These are phyloP conservation scores for Syrphus vitripennis DNA, from an alignment of 2,888 invertebrate genomes.

Conservation along the genomic window DNA sequence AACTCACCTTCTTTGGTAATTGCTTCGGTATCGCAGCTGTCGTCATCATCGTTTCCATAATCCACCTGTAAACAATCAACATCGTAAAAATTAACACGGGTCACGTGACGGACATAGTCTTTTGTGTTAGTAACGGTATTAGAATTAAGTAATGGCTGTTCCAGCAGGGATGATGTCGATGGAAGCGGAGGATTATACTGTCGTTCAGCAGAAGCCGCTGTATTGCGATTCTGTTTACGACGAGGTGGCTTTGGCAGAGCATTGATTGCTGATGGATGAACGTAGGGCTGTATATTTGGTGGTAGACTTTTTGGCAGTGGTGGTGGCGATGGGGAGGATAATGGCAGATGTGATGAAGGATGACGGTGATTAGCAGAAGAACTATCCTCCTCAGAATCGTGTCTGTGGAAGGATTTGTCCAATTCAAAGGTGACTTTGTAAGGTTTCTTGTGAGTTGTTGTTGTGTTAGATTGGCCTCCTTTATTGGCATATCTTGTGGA, in stretches of 20 bases:
- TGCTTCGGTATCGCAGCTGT: slow-evolving; percentile 89
- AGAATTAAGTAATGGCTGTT: slow-evolving; percentile 66
- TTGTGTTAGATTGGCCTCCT: slow-evolving; percentile 5
- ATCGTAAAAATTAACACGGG: slow-evolving; percentile 82
- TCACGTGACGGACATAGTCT: slow-evolving; percentile 81
- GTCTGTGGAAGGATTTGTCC: slow-evolving; percentile 39
- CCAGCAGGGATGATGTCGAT: slow-evolving; percentile 59
- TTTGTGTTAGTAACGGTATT: slow-evolving; percentile 75
- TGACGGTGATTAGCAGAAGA: slow-evolving; percentile 33
- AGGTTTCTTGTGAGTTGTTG: slow-evolving; percentile 36
- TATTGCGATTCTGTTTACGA: slow-evolving; percentile 67
- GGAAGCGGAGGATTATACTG: slow-evolving; percentile 34
- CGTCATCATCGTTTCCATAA: slow-evolving; percentile 83
- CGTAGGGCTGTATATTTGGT: slow-evolving; percentile 71
- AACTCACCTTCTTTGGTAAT: slow-evolving; percentile 93
- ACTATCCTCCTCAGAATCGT: slow-evolving; percentile 25
- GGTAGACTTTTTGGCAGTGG: slow-evolving; percentile 74
- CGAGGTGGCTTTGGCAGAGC: slow-evolving; percentile 79
- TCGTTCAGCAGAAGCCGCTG: slow-evolving; percentile 36
- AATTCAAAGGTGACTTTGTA: slow-evolving; percentile 72
- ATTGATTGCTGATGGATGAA: slow-evolving; percentile 72
- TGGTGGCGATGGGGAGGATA: slow-evolving; percentile 71
- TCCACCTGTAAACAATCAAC: slow-evolving; percentile 82
- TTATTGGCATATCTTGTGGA: background rate
- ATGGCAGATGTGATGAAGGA: slow-evolving; percentile 59